Evolutionary conservation across 1,140 invertebrate genomes (phyloP).

Genomic region (Procambarus virginalis): DNA sequence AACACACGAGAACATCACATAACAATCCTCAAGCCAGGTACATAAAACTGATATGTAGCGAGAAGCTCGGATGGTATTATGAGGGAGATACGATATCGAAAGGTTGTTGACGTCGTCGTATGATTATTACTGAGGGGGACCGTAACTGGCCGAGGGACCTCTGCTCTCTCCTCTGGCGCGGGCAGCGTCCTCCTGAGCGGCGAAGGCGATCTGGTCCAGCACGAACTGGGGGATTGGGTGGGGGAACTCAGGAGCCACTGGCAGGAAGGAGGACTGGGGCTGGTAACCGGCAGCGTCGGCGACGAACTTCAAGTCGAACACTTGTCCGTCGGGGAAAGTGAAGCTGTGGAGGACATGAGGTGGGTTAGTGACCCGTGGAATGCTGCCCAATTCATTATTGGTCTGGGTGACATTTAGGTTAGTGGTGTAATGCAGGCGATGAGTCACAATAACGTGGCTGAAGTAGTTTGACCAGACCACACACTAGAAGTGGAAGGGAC

Average conservation of each 20-base stretch:
- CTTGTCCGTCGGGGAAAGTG: constrained; percentile 22
- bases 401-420: too few relatives aligned
- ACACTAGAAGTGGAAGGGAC: too few relatives aligned
- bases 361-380: not conserved
- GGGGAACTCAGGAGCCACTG: constrained; percentile 12
- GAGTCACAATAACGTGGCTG: too few relatives aligned
- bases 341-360: not conserved
- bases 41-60: not conserved
- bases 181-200: not conserved
- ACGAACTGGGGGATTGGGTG: constrained; percentile 13
- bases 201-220: constrained; percentile 12
- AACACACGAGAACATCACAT: not conserved
- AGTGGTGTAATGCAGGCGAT: too few relatives aligned
- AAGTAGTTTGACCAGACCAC: too few relatives aligned
- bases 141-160: not conserved
- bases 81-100: not conserved
- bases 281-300: not conserved
- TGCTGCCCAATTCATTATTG: too few relatives aligned
- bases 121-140: not conserved
- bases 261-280: not conserved
- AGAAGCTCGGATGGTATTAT: not conserved
- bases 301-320: constrained; percentile 8
- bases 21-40: not conserved
- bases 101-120: not conserved
- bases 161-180: not conserved